phyloP scores from a whole-genome alignment of 2,888 invertebrate species.

The Tenthredo mesomela region DNA sequence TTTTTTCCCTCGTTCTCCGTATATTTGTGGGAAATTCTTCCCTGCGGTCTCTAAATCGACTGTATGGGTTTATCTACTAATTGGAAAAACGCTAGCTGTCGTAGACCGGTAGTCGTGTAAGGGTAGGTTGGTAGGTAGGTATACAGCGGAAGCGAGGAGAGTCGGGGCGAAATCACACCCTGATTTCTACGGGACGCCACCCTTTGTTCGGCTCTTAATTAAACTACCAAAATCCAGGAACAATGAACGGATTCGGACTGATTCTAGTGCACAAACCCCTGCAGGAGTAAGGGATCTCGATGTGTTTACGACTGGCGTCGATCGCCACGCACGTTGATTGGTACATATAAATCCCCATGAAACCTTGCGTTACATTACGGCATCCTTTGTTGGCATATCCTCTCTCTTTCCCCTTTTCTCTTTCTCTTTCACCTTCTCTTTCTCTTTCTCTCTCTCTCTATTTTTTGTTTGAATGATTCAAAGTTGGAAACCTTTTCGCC shows the following conservation, averaged over 20 bases:
- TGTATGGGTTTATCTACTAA: constrained; percentile 45
- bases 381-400: neutral
- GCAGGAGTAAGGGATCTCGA: constrained; percentile 26
- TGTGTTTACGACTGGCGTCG: constrained; percentile 46
- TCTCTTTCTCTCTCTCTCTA: neutral
- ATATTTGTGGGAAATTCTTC: neutral
- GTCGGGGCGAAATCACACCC: constrained; percentile 17
- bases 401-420: neutral
- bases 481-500: neutral
- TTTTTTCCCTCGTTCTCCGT: neutral
- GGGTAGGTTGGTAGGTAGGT: neutral
- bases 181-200: constrained; percentile 31
- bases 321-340: constrained; percentile 6
- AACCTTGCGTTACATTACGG: neutral
- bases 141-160: neutral
- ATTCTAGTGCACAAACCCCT: neutral
- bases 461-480: neutral
- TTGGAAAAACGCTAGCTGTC: constrained; percentile 45
- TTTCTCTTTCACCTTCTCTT: neutral
- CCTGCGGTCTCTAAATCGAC: neutral
- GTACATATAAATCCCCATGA: neutral
- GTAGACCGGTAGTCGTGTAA: neutral
- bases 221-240: constrained; percentile 50
- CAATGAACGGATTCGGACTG: constrained; percentile 50
- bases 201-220: constrained; percentile 54